Evolutionary conservation across 2,888 invertebrate genomes (phyloP).

Genomic region (Azorinus chamasolen): DNA sequence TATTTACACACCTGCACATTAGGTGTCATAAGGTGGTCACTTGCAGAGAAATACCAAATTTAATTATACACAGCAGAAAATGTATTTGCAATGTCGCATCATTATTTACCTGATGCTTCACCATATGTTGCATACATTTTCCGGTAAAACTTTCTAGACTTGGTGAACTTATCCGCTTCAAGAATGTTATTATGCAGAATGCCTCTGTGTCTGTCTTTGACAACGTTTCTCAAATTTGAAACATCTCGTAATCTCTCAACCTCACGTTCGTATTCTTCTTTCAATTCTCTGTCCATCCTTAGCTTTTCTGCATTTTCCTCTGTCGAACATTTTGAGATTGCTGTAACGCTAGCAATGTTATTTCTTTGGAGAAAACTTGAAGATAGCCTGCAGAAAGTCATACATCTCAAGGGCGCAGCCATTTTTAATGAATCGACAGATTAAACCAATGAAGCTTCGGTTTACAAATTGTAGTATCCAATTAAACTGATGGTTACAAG

Average conservation of each 20-base stretch:
- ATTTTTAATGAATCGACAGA: slow-evolving; percentile 21
- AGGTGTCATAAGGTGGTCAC: no score
- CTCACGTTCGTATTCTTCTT: slow-evolving; percentile 41
- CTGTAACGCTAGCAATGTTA: neutral
- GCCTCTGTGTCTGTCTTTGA: slow-evolving; percentile 25
- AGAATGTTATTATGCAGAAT: slow-evolving; percentile 8
- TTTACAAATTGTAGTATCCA: slow-evolving; percentile 15
- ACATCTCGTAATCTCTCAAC: slow-evolving; percentile 47
- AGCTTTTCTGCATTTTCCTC: neutral
- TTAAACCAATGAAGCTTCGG: slow-evolving; percentile 21
- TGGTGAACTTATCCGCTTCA: neutral
- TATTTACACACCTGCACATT: no score
- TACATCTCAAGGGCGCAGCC: slow-evolving; percentile 50
- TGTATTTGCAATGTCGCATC: no score
- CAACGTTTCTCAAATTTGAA: slow-evolving; percentile 27
- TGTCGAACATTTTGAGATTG: slow-evolving; percentile 5
- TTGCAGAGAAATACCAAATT: no score
- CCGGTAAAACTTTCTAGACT: slow-evolving; percentile 15
- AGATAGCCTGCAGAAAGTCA: slow-evolving; percentile 25
- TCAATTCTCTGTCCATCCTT: neutral
- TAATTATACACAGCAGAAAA: no score
- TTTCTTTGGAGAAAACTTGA: neutral
- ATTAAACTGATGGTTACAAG: slow-evolving; percentile 2
- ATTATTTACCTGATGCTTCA: slow-evolving; percentile 88
- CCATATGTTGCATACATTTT: slow-evolving; percentile 89